Evolutionary conservation across 2,888 invertebrate genomes (phyloP), one percentile per base, ranked within the genome.

Genomic region (Augochlorella aurata): DNA sequence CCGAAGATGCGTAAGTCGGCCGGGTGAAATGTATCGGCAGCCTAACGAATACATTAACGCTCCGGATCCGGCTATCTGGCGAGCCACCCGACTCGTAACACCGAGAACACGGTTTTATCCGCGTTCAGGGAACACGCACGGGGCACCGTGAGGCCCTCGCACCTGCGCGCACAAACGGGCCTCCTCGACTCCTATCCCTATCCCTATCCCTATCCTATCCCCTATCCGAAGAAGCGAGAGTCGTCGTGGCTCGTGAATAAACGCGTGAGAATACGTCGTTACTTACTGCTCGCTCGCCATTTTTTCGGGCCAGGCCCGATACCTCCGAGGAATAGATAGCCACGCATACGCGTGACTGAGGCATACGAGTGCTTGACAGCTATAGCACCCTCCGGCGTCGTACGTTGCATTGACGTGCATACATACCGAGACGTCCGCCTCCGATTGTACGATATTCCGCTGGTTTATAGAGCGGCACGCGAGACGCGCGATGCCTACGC

Each of bases 31-130:
- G 79, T 79, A 81, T 83, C 79, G 80, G 79, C 83, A 85, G 85
- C 79, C 80, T 85, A 82, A 90, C 82, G 87, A 87, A 89, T 89
- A 84, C 84, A 84, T 88, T 85, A 87, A 79, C 84, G 74, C 85
- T 76, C 84, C 81, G 76, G 88, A 80, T 87, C 83, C 78, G 81
- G 82, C 83, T 89, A 84, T 88, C 84, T 85, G 72, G 76, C 49
- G 49, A 44, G n/a, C 63, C 29, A 38, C 63, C 63, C 24, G 38
- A 61, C 77, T n/a, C 54, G 24, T 72, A 63, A 61, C 47, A 52
- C 47, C 21, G 44, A 12, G 14, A 18, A 21, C 70, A 69, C 18
- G 65, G 61, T 79, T 47, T 70, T 65, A 66, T 66, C 52, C 82
- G 49, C 29, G 21, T n/a, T 47, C 58, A 45, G 29, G 38, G 52